Conservation (phyloP, 2,888 invertebrate species). For the Drosophila mayaguana region DNA sequence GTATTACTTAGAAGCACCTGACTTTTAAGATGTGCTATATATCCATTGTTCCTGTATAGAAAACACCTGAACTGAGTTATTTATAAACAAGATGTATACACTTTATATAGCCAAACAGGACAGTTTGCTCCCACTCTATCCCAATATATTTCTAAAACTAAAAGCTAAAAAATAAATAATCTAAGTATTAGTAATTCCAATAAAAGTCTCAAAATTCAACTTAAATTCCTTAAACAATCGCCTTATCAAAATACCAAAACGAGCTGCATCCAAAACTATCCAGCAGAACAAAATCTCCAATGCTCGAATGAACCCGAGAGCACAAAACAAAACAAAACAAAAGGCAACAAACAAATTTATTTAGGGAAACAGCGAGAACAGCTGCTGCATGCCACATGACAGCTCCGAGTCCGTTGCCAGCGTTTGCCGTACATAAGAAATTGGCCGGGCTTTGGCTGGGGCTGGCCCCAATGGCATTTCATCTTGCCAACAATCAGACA, state of each 20-base stretch:
- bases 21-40: too few species aligned
- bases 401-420: constrained; percentile 19
- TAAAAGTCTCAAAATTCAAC: too few species aligned
- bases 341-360: constrained; percentile 19
- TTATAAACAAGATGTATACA: too few species aligned
- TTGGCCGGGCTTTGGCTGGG: background rate
- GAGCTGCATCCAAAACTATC: background rate
- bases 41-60: too few species aligned
- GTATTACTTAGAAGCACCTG: too few species aligned
- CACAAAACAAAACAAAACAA: background rate
- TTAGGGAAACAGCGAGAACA: constrained; percentile 1
- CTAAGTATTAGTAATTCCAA: background rate
- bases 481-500: constrained; percentile 38
- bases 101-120: too few species aligned
- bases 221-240: background rate
- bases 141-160: background rate
- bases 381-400: constrained; percentile 27
- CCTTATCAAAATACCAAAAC: background rate
- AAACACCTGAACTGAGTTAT: too few species aligned
- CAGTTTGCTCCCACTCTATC: too few species aligned
- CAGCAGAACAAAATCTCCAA: constrained; percentile 22
- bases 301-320: constrained; percentile 37
- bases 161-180: background rate
- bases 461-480: constrained; percentile 21
- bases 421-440: constrained; percentile 38